These are phyloP conservation scores for Oxygymnocypris stewartii DNA, from an alignment of 2,113 vertebrate species.

Conservation along the genomic window DNA sequence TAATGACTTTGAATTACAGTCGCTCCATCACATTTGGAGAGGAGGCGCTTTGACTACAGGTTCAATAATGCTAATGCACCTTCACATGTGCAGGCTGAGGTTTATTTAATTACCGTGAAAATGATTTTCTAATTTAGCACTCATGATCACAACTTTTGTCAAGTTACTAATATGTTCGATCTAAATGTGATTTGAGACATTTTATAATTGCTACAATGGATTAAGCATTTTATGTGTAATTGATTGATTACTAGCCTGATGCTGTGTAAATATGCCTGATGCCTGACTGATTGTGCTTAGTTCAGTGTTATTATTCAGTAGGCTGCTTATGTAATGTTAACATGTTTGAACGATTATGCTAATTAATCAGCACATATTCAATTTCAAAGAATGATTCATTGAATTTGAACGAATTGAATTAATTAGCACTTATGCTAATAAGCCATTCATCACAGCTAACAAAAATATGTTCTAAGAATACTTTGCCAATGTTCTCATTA, in stretches of 20 bases:
- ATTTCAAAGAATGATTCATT: not conserved
- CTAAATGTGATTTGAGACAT: not conserved
- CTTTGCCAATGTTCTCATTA: not conserved
- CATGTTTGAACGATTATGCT: not conserved
- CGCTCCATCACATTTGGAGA: slow-evolving; percentile 10
- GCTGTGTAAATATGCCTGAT: not conserved
- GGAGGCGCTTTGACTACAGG: not conserved
- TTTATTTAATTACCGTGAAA: not conserved
- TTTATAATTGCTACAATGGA: not conserved
- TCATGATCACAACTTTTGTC: not conserved
- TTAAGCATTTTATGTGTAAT: not conserved
- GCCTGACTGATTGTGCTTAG: not conserved
- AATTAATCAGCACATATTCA: not conserved
- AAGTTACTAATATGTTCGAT: not conserved
- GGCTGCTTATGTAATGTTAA: not conserved
- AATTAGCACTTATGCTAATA: not conserved
- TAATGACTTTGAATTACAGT: slow-evolving; percentile 13
- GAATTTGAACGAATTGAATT: not conserved
- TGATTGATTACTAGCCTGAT: not conserved
- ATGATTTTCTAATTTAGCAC: not conserved
- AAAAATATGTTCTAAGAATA: not conserved
- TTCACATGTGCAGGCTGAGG: not conserved
- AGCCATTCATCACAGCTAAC: not conserved
- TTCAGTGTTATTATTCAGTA: not conserved
- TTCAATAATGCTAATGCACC: slow-evolving; percentile 27